Base-by-base conservation (phyloP, 2,797 vertebrate genomes). In the Argentina silus region DNA sequence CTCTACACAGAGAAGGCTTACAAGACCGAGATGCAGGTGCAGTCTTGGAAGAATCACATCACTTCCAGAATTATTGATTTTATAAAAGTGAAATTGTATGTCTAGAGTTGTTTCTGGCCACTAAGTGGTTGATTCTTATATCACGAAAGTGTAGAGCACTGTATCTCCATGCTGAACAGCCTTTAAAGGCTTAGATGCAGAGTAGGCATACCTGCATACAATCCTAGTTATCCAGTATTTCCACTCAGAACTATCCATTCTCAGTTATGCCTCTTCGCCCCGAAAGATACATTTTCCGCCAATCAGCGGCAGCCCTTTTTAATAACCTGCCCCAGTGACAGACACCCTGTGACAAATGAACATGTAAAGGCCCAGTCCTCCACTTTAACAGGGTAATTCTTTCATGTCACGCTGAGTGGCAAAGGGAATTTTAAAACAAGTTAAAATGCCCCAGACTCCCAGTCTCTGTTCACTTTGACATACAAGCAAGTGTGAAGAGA, bases 1-100 rank as follows among this genome's bases (percentile, higher is more conserved):
- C 95, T 98, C 7, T 98, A 98, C 81, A 98, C 97, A 0, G 97
- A 98, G 88, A 99, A 98, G 83, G 97, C 97, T n/a, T 99, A 99
- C 88, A 98, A 98, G 92, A 98, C 97, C 4, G 98, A 99, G 93
- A 98, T 99, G 98, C 97, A 98, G 96, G 97, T 98, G 19, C 23
- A 27, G 19, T 1, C 10, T 5, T 4, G 6, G 23, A 11, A 19
- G 11, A 27, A 60, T 27, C 7, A 12, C 10, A 8, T n/a, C 23
- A 51, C 1, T 27, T 11, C 57, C 23, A 27, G 11, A 23, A 11
- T 10, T 14, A 6, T 15, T 21, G 53, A 7, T 55, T 56, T 8
- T 56, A 8, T 56, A 56, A 56, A 11, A 0, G 0, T n/a, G n/a
- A n/a, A 17, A n/a, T 53, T 3, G 53, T 7, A 7, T 55, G 3